Percentiles rank a stretch among this genome's conserved stretches.
phyloP scores from a whole-genome alignment of 2,888 invertebrate genomes.

The Phortica magna region DNA sequence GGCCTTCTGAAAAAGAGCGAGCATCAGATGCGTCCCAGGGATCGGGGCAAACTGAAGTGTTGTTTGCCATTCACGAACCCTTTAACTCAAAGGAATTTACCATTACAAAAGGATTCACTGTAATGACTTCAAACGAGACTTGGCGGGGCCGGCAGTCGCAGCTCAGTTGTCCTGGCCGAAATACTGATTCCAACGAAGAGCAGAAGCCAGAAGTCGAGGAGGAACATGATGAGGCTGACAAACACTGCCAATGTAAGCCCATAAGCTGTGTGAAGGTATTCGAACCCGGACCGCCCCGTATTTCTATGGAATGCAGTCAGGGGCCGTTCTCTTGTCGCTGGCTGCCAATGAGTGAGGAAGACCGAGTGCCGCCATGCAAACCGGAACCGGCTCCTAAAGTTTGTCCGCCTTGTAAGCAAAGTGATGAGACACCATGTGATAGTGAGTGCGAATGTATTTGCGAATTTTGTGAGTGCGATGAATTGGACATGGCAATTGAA shows the following conservation, averaged over 20 bases:
- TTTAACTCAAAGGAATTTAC: too few relatives aligned
- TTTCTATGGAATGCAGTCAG: conserved; percentile 66
- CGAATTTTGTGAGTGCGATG: conserved; percentile 49
- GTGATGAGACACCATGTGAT: conserved; percentile 51
- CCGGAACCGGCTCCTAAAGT: conserved; percentile 50
- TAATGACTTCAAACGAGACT: too few relatives aligned
- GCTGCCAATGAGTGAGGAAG: conserved; percentile 53
- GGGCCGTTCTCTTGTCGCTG: conserved; percentile 69
- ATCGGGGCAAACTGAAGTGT: conserved; percentile 8
- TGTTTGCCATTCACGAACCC: background rate
- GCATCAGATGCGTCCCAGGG: too few relatives aligned
- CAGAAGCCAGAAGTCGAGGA: background rate
- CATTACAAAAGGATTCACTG: too few relatives aligned
- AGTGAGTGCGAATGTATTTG: conserved; percentile 60
- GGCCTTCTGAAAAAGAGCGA: conserved; percentile 21
- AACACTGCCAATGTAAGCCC: conserved; percentile 54
- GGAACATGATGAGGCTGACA: conserved; percentile 34
- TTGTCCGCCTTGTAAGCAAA: conserved; percentile 61
- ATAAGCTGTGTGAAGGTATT: conserved; percentile 53
- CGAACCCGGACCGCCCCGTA: conserved; percentile 45
- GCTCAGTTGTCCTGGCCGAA: background rate
- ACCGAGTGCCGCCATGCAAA: conserved; percentile 47
- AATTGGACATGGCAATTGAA: conserved; percentile 31
- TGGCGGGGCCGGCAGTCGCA: too few relatives aligned
- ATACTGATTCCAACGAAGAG: background rate